These are phyloP conservation scores for Phrynosoma platyrhinos DNA, from an alignment of 2,113 vertebrate species.

Conservation along the genomic window DNA sequence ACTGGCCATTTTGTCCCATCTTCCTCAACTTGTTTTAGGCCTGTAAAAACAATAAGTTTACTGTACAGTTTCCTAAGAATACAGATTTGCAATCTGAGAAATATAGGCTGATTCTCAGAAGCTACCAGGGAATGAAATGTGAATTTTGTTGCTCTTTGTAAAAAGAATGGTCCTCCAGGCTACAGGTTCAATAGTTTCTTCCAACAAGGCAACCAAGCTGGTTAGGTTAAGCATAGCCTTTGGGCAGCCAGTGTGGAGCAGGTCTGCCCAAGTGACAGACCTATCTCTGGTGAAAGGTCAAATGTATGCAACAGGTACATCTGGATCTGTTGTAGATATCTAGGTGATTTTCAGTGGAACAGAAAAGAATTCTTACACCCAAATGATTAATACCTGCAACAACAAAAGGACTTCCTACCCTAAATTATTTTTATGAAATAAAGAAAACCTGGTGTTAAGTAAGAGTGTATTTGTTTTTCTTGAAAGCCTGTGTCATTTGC, in stretches of 20 bases:
- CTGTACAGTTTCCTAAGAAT: neutral
- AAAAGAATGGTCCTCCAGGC: neutral
- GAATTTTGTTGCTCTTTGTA: neutral
- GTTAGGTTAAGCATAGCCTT: neutral
- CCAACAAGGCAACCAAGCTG: neutral
- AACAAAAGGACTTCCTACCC: neutral
- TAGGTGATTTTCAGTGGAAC: neutral
- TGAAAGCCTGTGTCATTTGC: neutral
- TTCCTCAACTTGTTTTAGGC: no score
- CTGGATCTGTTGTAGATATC: neutral
- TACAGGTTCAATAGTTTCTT: neutral
- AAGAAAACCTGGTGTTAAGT: neutral
- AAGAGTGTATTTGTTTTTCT: neutral
- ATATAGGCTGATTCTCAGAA: neutral
- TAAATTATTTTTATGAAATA: neutral
- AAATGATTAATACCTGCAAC: neutral
- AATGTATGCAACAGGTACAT: neutral
- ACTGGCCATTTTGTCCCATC: no score
- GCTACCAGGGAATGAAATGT: neutral
- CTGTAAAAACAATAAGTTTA: neutral
- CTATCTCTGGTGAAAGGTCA: neutral
- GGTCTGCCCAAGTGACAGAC: neutral
- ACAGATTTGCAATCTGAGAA: neutral
- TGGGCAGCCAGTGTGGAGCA: neutral
- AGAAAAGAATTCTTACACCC: neutral